Base-by-base conservation (phyloP, 1,140 invertebrate species). In the Cyclargus thomasi region DNA sequence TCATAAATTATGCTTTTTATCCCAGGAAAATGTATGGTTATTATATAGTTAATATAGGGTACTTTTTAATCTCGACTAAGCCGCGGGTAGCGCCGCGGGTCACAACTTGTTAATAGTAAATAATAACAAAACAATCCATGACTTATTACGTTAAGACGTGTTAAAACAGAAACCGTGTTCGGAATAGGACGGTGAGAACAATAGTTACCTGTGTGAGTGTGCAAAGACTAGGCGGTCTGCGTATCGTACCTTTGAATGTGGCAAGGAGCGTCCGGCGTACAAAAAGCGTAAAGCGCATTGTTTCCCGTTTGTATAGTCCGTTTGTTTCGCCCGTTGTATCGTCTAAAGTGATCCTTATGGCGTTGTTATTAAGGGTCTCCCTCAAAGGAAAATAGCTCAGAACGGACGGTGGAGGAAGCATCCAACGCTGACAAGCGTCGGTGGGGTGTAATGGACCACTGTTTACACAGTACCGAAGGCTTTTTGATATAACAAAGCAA, bases 221-320 rank as follows among this genome's bases (percentile, higher is more conserved):
- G 63, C 69, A 73, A 69, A 74, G 72, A 73, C 64, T 69, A 74
- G 75, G 80, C 78, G 78, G 75, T 73, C 68, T 70, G 70, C 72
- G 77, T 80, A 84, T 85, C 80, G 71, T 79, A 81, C 73, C 70
- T 80, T 83, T 81, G 76, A 84, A 82, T 57, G 53, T n/a, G 78
- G 74, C 74, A 80, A 79, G 77, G 67, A 77, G 68, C 70, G 75
- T 80, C 77, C 72, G 77, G 67, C 65, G 67, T 77, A 70, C 74
- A 83, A 85, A 85, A 83, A 86, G 77, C 74, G 76, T 82, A 82
- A 79, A 82, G 77, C 71, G 74, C 74, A 83, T 88, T 88, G 85
- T 87, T 86, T 87, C 76, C 79, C 75, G 69, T 76, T 29, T 29
- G 29, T 29, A 29, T 29, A 29, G 29, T 29, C 29, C 29, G 4